Base-by-base conservation (phyloP, 2,113 vertebrate species). In the Thalassarche chlororhynchos region DNA sequence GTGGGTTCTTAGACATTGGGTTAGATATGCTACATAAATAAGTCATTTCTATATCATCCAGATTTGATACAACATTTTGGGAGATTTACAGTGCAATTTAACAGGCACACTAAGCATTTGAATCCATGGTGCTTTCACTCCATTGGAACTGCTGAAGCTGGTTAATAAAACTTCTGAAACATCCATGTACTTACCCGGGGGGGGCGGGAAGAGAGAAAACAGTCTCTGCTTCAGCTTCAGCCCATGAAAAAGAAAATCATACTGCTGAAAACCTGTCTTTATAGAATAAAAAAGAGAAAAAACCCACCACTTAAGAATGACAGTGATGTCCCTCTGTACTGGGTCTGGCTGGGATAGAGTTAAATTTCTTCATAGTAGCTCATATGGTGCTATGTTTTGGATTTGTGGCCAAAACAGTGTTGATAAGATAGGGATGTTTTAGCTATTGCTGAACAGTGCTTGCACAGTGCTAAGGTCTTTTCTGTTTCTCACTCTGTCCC, bases 221-320 rank as follows among this genome's bases (percentile, higher is more conserved):
- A 17, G 21, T 31, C 14, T 42, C 54, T 80, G 12, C 29, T 65
- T 46, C 34, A n/a, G 7, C 23, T 72, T 6, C 20, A 81, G 5
- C 9, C 17, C 19, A 68, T 31, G 28, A 29, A 65, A 86, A 70
- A 61, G 13, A 49, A 87, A 60, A 58, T 25, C 15, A n/a, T n/a
- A 20, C 14, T 32, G 12, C 17, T 69, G 52, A 46, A 95, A 64
- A 82, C 8, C 17, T 58, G 1, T 49, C 15, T 71, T 40, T 42
- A 17, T n/a, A 77, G 9, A 58, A 64, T 8, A 34, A 86, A 74
- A 80, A 42, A 29, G 8, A 17, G 6, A 38, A 60, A 76, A 70
- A 52, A 0, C 1, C 9, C 15, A 34, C 8, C 14, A 28, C 3
- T 34, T 74, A 36, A 54, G 19, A 78, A 58, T 21, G 18, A 17